Conservation (phyloP, 2,888 invertebrate species). For the Tenthredo notha region DNA sequence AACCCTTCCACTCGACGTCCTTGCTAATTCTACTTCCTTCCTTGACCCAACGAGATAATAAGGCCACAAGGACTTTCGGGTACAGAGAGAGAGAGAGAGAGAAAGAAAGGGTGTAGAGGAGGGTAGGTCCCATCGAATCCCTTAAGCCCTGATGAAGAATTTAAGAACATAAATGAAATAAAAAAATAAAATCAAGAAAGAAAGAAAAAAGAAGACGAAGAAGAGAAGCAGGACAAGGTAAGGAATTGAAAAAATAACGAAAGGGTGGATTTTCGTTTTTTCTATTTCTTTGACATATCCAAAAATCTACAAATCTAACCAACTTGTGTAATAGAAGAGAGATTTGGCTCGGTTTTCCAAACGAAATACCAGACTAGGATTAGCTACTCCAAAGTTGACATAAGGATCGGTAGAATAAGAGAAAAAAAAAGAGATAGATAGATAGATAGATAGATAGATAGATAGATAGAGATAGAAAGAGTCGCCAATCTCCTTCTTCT, state of each 20-base stretch:
- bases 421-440: not conserved
- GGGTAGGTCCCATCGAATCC: not conserved
- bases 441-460: not conserved
- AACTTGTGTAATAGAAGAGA: not conserved
- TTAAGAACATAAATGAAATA: not conserved
- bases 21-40: conserved; percentile 25
- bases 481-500: not conserved
- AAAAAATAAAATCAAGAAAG: not conserved
- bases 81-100: not conserved
- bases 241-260: not conserved
- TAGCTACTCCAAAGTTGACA: not conserved
- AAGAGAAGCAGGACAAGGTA: not conserved
- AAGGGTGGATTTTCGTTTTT: not conserved
- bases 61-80: conserved; percentile 5
- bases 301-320: not conserved
- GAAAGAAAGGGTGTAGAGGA: not conserved
- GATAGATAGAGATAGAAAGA: not conserved
- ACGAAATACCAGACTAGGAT: not conserved
- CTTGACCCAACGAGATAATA: conserved; percentile 38
- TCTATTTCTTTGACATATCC: not conserved
- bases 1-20: conserved; percentile 34
- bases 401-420: not conserved
- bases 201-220: not conserved
- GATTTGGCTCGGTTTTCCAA: not conserved
- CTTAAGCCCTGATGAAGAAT: not conserved